A percentile compares a stretch with the other conserved stretches of the same genome.
These are phyloP conservation scores for Caranx ignobilis DNA, from an alignment of 2,113 vertebrate genomes.

Conservation along the genomic window DNA sequence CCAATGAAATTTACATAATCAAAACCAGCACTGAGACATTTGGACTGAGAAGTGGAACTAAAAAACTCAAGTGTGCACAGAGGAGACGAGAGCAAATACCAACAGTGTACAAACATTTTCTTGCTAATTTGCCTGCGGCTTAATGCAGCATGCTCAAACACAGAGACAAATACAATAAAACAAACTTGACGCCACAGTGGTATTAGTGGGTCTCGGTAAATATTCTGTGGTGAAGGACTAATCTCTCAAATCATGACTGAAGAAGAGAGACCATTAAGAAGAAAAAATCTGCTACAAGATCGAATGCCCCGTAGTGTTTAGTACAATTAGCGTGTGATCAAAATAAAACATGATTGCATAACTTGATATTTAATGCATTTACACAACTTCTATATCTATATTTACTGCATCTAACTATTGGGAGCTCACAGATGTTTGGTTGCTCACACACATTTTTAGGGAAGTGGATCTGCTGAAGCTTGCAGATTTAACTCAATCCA, in stretches of 20 bases:
- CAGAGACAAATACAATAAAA: slow-evolving; percentile 49
- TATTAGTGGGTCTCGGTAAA: slow-evolving; percentile 47
- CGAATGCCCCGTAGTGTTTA: slow-evolving; percentile 12
- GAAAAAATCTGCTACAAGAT: background rate
- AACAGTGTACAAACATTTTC: slow-evolving; percentile 44
- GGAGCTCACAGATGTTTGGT: slow-evolving; percentile 39
- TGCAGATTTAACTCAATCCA: slow-evolving; percentile 51
- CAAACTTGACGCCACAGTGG: slow-evolving; percentile 45
- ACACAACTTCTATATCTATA: background rate
- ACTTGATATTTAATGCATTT: background rate
- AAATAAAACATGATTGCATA: background rate
- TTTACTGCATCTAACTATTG: slow-evolving; percentile 18
- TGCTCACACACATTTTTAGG: slow-evolving; percentile 44
- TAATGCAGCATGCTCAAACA: slow-evolving; percentile 35
- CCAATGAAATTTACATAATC: slow-evolving; percentile 46
- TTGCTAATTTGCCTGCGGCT: slow-evolving; percentile 50
- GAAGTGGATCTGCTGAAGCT: slow-evolving; percentile 75
- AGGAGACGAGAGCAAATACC: slow-evolving; percentile 34
- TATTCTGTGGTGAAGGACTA: slow-evolving; percentile 41
- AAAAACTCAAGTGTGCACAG: slow-evolving; percentile 8
- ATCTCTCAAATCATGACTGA: slow-evolving; percentile 34
- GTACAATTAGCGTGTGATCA: background rate
- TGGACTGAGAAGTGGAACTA: slow-evolving; percentile 13
- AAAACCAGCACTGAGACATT: slow-evolving; percentile 41
- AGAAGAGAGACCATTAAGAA: slow-evolving; percentile 15